These are phyloP conservation scores for Desmophyllum pertusum DNA, from an alignment of 92 coral and sea anemone species.

Conservation along the genomic window DNA sequence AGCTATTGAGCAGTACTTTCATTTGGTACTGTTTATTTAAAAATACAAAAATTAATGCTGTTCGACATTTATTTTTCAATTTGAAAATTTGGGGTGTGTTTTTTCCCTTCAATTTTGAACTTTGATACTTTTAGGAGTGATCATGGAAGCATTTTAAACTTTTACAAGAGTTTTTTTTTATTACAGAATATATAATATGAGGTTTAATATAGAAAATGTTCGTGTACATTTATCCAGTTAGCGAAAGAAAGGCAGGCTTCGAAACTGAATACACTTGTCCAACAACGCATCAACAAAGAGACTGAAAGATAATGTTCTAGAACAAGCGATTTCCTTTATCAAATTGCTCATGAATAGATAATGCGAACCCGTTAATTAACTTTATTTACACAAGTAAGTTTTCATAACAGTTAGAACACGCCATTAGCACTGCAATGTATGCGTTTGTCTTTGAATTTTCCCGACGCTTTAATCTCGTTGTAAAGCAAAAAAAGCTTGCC, in stretches of 20 bases:
- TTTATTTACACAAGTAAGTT: neutral
- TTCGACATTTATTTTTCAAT: no score
- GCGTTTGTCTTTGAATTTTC: neutral
- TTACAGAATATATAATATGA: neutral
- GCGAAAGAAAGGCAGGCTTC: neutral
- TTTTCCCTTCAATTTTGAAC: no score
- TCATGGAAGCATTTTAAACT: neutral
- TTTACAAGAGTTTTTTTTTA: neutral
- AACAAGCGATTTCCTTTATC: neutral
- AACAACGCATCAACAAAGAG: neutral
- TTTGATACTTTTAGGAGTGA: no score
- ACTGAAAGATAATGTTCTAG: neutral
- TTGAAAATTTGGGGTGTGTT: no score
- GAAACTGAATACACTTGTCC: neutral
- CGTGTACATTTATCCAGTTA: neutral
- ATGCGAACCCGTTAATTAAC: neutral
- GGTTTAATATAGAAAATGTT: neutral
- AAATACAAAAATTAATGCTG: no score
- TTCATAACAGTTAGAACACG: neutral
- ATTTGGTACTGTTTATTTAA: no score
- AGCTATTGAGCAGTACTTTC: no score
- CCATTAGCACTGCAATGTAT: neutral
- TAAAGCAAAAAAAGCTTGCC: neutral
- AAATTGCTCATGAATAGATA: neutral
- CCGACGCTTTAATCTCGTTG: neutral